phyloP scores from a whole-genome alignment of 2,888 invertebrate genomes.

The Eilema griseolum region DNA sequence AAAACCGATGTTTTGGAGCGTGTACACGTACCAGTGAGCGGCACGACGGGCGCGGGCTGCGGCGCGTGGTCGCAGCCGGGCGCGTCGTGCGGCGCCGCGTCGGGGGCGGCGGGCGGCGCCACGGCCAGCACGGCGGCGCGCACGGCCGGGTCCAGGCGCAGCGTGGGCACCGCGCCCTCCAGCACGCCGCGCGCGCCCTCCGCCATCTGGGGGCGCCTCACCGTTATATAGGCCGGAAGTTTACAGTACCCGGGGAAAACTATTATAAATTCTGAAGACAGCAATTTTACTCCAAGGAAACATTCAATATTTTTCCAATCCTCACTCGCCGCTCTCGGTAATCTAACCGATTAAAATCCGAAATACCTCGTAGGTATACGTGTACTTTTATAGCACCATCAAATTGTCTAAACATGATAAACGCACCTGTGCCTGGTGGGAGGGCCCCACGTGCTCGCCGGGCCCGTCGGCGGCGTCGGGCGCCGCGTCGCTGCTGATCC shows the following conservation, averaged over 20 bases:
- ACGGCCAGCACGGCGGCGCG: slow-evolving; percentile 85
- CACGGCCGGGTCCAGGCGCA: slow-evolving; percentile 89
- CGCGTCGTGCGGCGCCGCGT: slow-evolving; percentile 37
- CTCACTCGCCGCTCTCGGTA: too few species aligned
- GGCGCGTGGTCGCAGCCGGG: slow-evolving; percentile 47
- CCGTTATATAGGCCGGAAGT: background rate
- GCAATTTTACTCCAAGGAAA: too few species aligned
- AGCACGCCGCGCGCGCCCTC: slow-evolving; percentile 49
- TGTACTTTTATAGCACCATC: too few species aligned
- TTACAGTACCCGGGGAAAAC: too few species aligned
- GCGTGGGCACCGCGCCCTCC: slow-evolving; percentile 76
- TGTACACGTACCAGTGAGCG: slow-evolving; percentile 31
- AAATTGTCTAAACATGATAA: too few species aligned
- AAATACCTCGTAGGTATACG: too few species aligned
- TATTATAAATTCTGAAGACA: too few species aligned
- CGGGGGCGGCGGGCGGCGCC: slow-evolving; percentile 52
- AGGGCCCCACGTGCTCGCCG: slow-evolving; percentile 19
- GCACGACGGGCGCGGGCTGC: slow-evolving; percentile 43
- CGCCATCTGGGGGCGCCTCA: slow-evolving; percentile 13
- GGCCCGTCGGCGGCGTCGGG: slow-evolving; percentile 29
- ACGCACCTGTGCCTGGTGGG: slow-evolving; percentile 20
- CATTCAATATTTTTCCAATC: too few species aligned
- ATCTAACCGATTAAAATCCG: too few species aligned
- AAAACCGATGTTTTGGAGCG: background rate
- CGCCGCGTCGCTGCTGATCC: slow-evolving; percentile 57